Percentiles rank a stretch among this genome's conserved stretches.
Evolutionary conservation across 2,797 vertebrate genomes (phyloP).

Genomic region (Myotis findleyi): DNA sequence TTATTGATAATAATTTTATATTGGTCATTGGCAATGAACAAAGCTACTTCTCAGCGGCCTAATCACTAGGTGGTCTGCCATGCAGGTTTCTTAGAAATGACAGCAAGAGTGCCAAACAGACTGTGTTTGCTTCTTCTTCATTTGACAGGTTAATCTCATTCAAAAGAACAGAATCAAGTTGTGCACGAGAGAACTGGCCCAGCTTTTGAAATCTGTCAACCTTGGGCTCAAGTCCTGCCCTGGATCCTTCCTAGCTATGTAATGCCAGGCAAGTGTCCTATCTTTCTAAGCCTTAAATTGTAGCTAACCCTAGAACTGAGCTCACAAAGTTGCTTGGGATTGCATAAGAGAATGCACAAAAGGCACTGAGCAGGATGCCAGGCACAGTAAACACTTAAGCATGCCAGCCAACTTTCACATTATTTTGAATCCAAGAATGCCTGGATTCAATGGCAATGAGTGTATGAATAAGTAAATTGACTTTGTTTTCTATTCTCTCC

Average conservation of each 20-base stretch:
- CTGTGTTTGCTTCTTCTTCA: background rate
- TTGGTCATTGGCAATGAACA: background rate
- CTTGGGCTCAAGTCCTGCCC: background rate
- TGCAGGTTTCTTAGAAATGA: background rate
- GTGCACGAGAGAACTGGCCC: background rate
- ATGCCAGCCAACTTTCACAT: background rate
- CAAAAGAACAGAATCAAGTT: background rate
- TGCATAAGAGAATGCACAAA: background rate
- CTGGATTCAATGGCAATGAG: background rate
- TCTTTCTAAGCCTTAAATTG: background rate
- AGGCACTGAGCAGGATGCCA: background rate
- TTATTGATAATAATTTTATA: background rate
- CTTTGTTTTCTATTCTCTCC: background rate
- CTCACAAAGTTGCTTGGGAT: background rate
- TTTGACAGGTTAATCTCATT: background rate
- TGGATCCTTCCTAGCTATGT: background rate
- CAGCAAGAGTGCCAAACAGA: background rate
- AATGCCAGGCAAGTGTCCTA: background rate
- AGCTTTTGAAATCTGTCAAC: background rate
- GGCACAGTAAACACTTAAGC: background rate
- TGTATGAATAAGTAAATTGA: background rate
- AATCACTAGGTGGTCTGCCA: background rate
- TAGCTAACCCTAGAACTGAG: background rate
- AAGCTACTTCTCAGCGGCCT: background rate
- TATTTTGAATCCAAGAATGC: background rate